Conservation (phyloP, 2,888 invertebrate species). For the Amaurobius ferox region DNA sequence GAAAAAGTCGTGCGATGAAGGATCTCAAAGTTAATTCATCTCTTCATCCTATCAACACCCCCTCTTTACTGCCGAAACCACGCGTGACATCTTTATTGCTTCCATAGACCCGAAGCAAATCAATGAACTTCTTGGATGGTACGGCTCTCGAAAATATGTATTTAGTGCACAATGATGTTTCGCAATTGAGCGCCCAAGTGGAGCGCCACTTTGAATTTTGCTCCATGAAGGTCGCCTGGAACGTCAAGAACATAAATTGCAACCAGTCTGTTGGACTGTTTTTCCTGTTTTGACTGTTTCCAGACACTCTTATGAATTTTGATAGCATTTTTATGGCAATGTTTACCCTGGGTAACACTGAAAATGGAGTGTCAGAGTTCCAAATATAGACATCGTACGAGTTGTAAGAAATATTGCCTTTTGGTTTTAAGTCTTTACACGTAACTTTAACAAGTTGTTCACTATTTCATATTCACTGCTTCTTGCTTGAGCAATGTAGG, state of each 20-base stretch:
- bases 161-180: neutral
- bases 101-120: neutral
- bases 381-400: too few relatives aligned
- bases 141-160: neutral
- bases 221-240: neutral
- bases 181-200: neutral
- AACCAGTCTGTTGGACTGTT: neutral
- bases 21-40: too few relatives aligned
- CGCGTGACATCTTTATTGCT: neutral
- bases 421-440: too few relatives aligned
- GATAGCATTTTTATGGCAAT: neutral
- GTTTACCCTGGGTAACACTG: too few relatives aligned
- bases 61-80: neutral
- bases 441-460: too few relatives aligned
- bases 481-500: too few relatives aligned
- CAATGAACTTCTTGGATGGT: slow-evolving; percentile 3
- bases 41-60: neutral
- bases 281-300: neutral
- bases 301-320: neutral
- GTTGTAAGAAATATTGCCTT: too few relatives aligned
- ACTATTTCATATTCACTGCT: too few relatives aligned
- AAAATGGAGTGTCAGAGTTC: too few relatives aligned
- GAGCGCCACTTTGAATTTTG: neutral
- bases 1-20: too few relatives aligned
- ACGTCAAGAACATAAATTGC: neutral